Base-by-base conservation (phyloP, 2,797 vertebrate species). In the Novumbra hubbsi region DNA sequence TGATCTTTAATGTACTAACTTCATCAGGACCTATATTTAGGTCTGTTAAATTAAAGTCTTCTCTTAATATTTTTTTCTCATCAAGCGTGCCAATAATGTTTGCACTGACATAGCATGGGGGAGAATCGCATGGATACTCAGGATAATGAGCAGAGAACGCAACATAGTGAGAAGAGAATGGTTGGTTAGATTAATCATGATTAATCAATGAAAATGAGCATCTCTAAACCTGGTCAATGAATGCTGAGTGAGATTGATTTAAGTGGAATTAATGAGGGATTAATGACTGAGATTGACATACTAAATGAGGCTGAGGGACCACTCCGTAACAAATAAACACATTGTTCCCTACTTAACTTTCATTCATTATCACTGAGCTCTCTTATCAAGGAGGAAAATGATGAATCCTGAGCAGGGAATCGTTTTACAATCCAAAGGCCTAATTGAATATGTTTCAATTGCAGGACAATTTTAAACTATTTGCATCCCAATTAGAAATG, bases 181-280 rank as follows among this genome's bases (percentile, higher is more conserved):
- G 8, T 24, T 60, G 55, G 55, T 60, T 24, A 21, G 21, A 60
- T 60, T 60, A 24, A 60, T 60, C 55, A 60, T 60, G 55, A 60
- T 45, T 45, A 45, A 45, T 45, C 41, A 45, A 45, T 60, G 55
- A 60, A 60, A 60, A 60, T 60, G 55, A 60, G 55, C 21, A 60
- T 60, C 55, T 60, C 55, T 60, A 60, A 60, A 60, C 55, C 55
- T 60, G 55, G n/a, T 60, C 55, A 24, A 60, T 60, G 21, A 60
- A 24, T 60, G 55, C 55, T 60, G 55, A 60, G 55, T 60, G 55
- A 24, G 55, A 24, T 60, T 60, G 55, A 60, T 45, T 45, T 45
- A 45, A 45, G 41, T 45, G 41, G 41, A 45, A 45, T 45, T 45
- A 45, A 45, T 45, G 41, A 45, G 41, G 41, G 41, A 45, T 45